These are phyloP conservation scores for Cosmorhoe ocellata DNA, from an alignment of 2,888 invertebrate species.

Conservation along the genomic window DNA sequence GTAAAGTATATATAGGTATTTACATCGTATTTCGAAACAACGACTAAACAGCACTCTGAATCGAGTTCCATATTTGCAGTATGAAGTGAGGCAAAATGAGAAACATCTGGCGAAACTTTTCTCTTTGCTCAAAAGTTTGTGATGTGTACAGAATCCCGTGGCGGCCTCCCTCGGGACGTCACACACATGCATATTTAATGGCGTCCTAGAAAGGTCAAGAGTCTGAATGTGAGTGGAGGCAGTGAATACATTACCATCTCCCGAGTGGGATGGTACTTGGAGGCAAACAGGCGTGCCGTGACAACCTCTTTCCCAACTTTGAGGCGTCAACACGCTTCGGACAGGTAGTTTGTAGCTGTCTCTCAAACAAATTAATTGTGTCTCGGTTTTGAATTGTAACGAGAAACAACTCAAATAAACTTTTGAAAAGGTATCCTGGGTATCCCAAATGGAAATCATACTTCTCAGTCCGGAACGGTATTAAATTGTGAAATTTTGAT, in stretches of 20 bases:
- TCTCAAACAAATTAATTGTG: conserved; percentile 79
- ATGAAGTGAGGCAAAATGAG: conserved; percentile 65
- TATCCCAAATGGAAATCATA: conserved; percentile 54
- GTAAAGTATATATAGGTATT: no score
- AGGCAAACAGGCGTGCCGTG: conserved; percentile 50
- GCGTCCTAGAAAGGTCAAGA: conserved; percentile 78
- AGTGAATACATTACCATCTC: conserved; percentile 76
- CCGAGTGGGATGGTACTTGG: conserved; percentile 54
- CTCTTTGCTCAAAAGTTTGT: conserved; percentile 73
- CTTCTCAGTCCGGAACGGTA: conserved; percentile 45
- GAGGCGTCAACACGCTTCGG: conserved; percentile 58
- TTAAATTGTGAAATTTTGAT: conserved; percentile 58
- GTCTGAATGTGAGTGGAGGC: conserved; percentile 64
- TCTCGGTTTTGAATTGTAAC: conserved; percentile 73
- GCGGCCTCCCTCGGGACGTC: conserved; percentile 64
- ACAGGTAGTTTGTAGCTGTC: conserved; percentile 79
- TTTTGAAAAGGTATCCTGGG: conserved; percentile 65
- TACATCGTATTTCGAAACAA: conserved; percentile 43
- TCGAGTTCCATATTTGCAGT: conserved; percentile 52
- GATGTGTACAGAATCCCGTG: conserved; percentile 68
- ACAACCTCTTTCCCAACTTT: conserved; percentile 71
- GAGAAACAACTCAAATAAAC: conserved; percentile 67
- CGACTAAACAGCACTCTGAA: conserved; percentile 47
- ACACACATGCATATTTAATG: conserved; percentile 77
- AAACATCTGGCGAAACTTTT: conserved; percentile 69